These are phyloP conservation scores for Turdus rufiventris DNA, from an alignment of 2,113 vertebrate species.

Conservation along the genomic window DNA sequence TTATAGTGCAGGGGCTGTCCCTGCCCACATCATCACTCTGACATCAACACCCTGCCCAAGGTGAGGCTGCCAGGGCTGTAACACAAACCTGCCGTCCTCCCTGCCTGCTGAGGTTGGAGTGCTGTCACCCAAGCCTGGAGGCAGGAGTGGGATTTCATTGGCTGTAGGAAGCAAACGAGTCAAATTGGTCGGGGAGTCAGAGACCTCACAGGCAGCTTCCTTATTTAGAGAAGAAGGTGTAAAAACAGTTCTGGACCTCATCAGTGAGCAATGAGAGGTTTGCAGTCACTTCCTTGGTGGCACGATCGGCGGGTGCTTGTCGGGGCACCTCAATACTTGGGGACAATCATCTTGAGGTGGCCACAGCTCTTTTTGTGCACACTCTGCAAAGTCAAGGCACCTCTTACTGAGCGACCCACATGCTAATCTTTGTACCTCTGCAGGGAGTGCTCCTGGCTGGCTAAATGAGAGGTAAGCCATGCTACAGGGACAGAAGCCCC, in stretches of 20 bases:
- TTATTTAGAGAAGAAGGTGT: constrained; percentile 89
- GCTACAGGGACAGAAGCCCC: not conserved
- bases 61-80: constrained; percentile 72
- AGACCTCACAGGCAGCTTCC: constrained; percentile 75
- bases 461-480: not conserved
- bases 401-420: accelerated
- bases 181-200: constrained; percentile 78
- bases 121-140: constrained; percentile 71
- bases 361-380: not conserved
- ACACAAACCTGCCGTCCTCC: constrained; percentile 67
- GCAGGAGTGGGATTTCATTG: constrained; percentile 74
- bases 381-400: not conserved
- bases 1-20: constrained; percentile 75
- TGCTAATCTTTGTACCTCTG: not conserved
- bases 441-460: not conserved
- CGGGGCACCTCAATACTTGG: not conserved
- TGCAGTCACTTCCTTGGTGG: constrained; percentile 65
- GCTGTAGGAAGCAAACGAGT: constrained; percentile 76
- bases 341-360: not conserved
- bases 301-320: constrained; percentile 43
- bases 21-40: constrained; percentile 83
- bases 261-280: constrained; percentile 76
- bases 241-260: constrained; percentile 82
- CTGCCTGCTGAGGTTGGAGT: constrained; percentile 28
- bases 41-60: constrained; percentile 74